phyloP scores from a whole-genome alignment of 1,140 invertebrate species.

The Neodiprion virginianus region DNA sequence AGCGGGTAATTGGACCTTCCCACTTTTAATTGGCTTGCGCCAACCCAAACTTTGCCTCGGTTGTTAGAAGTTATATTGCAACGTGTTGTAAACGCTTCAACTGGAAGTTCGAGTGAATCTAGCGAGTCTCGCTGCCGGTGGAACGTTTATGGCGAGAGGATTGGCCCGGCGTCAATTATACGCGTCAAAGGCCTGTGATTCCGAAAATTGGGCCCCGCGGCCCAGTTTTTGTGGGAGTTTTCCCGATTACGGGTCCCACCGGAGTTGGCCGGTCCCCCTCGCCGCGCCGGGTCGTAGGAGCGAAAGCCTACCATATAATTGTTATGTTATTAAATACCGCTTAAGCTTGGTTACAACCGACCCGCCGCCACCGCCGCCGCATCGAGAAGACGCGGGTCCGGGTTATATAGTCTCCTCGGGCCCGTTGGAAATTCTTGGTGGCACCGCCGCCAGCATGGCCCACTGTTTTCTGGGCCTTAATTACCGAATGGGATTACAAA shows the following conservation, averaged over 20 bases:
- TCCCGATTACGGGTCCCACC: constrained; percentile 36
- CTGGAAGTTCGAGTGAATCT: constrained; percentile 45
- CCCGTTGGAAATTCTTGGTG: constrained; percentile 36
- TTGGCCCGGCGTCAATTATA: constrained; percentile 47
- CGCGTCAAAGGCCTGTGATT: constrained; percentile 43
- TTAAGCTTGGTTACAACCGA: constrained; percentile 35
- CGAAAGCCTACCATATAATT: constrained; percentile 59
- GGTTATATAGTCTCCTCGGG: constrained; percentile 25
- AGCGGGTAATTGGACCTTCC: constrained; percentile 56
- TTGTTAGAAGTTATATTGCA: constrained; percentile 57
- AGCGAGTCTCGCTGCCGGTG: neutral
- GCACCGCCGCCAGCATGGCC: constrained; percentile 10
- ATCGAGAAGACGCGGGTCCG: neutral
- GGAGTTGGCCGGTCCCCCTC: neutral
- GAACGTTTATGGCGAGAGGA: constrained; percentile 47
- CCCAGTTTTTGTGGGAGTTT: constrained; percentile 39
- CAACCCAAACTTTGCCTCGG: constrained; percentile 38
- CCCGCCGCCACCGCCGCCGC: constrained; percentile 23
- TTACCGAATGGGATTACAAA: constrained; percentile 32
- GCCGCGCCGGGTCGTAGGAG: constrained; percentile 2
- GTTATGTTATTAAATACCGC: constrained; percentile 61
- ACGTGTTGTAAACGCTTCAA: constrained; percentile 45
- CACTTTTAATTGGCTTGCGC: constrained; percentile 58
- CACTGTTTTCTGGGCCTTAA: constrained; percentile 40
- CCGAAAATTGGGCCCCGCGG: constrained; percentile 42